A percentile compares a stretch with the other conserved stretches of the same genome.
These are phyloP conservation scores for Callionymus lyra DNA, from an alignment of 2,113 vertebrate genomes.

Conservation along the genomic window DNA sequence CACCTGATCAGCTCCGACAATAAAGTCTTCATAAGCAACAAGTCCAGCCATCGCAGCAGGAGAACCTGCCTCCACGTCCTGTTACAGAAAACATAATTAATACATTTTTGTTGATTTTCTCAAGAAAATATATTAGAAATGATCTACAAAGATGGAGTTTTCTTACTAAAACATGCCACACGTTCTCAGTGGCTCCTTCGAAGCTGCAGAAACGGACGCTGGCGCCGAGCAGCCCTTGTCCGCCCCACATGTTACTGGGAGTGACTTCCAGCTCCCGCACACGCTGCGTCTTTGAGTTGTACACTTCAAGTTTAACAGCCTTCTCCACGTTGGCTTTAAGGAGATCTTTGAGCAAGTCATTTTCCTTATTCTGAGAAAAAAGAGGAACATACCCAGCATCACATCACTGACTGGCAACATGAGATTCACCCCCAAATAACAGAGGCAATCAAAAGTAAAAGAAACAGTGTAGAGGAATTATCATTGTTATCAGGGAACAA, in stretches of 20 bases:
- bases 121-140: not conserved
- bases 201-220: constrained; percentile 94
- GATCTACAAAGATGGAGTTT: not conserved
- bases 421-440: too few species aligned
- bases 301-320: constrained; percentile 85
- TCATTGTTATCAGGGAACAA: too few species aligned
- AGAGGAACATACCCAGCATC: not conserved
- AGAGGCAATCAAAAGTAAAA: too few species aligned
- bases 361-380: constrained; percentile 79
- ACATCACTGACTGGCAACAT: too few species aligned
- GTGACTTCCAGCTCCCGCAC: constrained; percentile 85
- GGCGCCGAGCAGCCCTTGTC: constrained; percentile 88
- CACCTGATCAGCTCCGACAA: constrained; percentile 91
- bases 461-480: too few species aligned
- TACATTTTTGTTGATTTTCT: not conserved
- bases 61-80: constrained; percentile 83
- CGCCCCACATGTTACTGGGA: constrained; percentile 97
- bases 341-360: constrained; percentile 80
- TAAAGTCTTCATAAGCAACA: constrained; percentile 73
- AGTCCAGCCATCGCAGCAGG: constrained; percentile 82
- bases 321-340: constrained; percentile 91
- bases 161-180: constrained; percentile 90
- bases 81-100: not conserved
- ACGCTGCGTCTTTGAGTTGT: constrained; percentile 81
- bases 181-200: constrained; percentile 83